Evolutionary conservation across 2,113 vertebrate species (phyloP), one percentile per base, ranked within the genome.

Genomic region (Tenrec ecaudatus): DNA sequence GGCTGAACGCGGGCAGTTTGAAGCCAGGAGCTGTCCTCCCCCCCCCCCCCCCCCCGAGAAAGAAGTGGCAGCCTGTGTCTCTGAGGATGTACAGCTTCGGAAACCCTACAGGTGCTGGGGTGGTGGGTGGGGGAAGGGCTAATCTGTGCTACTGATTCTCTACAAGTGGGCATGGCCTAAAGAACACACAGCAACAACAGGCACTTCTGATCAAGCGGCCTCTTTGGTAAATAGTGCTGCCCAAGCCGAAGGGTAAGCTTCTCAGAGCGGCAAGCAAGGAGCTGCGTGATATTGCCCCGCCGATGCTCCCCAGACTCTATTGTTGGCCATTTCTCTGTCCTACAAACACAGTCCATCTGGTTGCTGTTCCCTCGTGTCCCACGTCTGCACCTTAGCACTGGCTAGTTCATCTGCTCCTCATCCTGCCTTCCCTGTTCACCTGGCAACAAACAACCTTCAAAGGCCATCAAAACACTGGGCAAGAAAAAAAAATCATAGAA

Each of bases 141-240:
- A 5, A 10, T 53, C 9, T 10, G 47, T 53, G 47, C 47, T 19
- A 33, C 20, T 33, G 31, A 17, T 31, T 33, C n/a, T 6, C n/a
- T 71, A 7, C 17, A n/a, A 71, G n/a, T 71, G 2, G 4, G 6
- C 17, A 33, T 19, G 17, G 69, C 33, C n/a, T n/a, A 2, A n/a
- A 19, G 4, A 20, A 20, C 69, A 71, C 69, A 33, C 3, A 69
- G 31, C 68, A 69, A 71, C 69, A 71, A 71, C 5, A 33, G 76
- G 83, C 62, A 66, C 40, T 81, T 76, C 68, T 33, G 20, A 62
- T 86, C 75, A 66, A 60, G 19, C 17, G 77, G n/a, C 22, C 83
- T 68, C 68, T 75, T 82, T 89, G 68, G 83, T 84, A 85, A 94
- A 76, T 86, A 82, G 82, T 33, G 14, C 47, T 53, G 9, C 47